Evolutionary conservation across 2,888 invertebrate genomes (phyloP).

Genomic region (Xylota sylvarum): DNA sequence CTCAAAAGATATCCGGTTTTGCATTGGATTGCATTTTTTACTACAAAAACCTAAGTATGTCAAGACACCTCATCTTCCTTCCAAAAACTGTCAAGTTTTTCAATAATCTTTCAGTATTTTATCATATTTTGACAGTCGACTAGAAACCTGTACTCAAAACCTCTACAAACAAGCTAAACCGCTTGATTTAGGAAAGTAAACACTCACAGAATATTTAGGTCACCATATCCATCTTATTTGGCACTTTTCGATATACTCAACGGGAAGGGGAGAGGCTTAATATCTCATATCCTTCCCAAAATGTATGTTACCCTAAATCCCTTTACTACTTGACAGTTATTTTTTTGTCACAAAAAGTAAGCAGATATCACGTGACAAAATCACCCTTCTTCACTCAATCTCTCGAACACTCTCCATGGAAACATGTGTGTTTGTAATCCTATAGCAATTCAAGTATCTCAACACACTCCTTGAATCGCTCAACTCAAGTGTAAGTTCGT

Average conservation of each 20-base stretch:
- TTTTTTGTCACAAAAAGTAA: background rate
- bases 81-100: background rate
- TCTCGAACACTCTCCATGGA: background rate
- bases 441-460: constrained; percentile 9
- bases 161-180: no score
- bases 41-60: no score
- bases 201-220: background rate
- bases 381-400: background rate
- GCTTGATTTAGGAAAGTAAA: background rate
- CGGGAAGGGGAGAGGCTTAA: background rate
- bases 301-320: background rate
- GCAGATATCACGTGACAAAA: constrained; percentile 41
- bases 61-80: background rate
- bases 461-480: constrained; percentile 21
- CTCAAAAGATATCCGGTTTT: no score
- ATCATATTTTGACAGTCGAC: background rate
- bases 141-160: background rate
- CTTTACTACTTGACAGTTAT: background rate
- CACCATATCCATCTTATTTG: constrained; percentile 14
- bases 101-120: background rate
- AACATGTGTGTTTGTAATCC: background rate
- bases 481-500: constrained; percentile 17
- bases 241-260: constrained; percentile 2
- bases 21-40: no score
- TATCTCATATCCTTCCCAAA: background rate